Evolutionary conservation across 2,888 invertebrate genomes (phyloP).

Genomic region (Coleophora deauratella): DNA sequence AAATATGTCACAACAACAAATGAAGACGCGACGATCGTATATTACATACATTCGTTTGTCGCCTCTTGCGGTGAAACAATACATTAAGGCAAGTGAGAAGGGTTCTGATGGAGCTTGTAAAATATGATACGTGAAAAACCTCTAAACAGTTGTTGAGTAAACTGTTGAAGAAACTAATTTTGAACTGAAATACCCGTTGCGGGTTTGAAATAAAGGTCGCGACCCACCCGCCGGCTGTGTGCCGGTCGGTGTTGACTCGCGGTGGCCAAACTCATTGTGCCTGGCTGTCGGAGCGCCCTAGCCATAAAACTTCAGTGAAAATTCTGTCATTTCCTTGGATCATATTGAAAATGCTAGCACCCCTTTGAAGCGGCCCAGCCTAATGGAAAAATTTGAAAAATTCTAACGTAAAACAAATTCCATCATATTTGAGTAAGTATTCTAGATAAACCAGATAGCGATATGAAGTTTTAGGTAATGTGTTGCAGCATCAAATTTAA

Average conservation of each 20-base stretch:
- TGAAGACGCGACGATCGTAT: background rate
- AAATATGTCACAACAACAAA: background rate
- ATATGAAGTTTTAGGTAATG: no score
- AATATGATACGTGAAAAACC: no score
- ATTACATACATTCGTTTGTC: no score
- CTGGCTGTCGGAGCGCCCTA: conserved; percentile 49
- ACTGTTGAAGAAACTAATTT: conserved; percentile 10
- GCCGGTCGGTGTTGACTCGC: conserved; percentile 51
- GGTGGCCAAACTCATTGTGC: conserved; percentile 61
- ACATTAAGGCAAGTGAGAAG: background rate
- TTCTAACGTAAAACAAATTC: no score
- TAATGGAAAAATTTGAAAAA: no score
- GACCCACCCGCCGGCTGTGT: conserved; percentile 62
- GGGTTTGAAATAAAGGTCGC: conserved; percentile 53
- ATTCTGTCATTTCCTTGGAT: conserved; percentile 45
- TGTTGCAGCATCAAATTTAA: background rate
- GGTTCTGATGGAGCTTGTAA: no score
- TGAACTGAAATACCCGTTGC: conserved; percentile 28
- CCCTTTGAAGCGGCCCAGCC: conserved; percentile 20
- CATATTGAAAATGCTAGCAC: conserved; percentile 40
- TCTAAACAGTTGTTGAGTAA: background rate
- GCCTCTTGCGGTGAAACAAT: no score
- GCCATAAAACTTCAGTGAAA: conserved; percentile 40
- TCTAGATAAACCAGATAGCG: no score
- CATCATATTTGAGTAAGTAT: no score